These are phyloP conservation scores for Emys orbicularis DNA, from an alignment of 2,797 vertebrate species.

Conservation along the genomic window DNA sequence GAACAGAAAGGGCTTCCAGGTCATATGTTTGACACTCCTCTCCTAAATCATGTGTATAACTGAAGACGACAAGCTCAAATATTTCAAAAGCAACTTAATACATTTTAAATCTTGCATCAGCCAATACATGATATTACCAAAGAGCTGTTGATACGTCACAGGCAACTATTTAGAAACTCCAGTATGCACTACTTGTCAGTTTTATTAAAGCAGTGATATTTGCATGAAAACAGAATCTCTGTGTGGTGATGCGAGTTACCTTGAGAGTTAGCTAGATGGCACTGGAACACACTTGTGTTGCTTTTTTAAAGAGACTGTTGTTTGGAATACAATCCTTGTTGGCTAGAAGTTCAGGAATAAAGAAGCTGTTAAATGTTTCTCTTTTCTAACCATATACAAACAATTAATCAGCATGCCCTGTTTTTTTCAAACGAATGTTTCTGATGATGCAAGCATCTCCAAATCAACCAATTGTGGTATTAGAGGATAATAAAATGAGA, in stretches of 20 bases:
- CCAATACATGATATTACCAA: neutral
- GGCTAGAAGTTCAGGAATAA: constrained; percentile 19
- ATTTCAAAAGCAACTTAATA: constrained; percentile 16
- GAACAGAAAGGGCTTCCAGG: constrained; percentile 14
- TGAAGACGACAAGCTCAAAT: constrained; percentile 34
- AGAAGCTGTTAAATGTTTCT: neutral
- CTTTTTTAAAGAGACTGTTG: neutral
- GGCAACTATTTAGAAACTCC: neutral
- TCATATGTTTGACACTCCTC: constrained; percentile 53
- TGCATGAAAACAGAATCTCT: neutral
- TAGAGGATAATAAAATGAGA: neutral
- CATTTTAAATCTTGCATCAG: neutral
- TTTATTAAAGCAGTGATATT: neutral
- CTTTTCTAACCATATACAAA: neutral
- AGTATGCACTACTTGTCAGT: neutral
- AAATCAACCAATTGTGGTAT: neutral
- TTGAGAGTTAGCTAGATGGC: constrained; percentile 43
- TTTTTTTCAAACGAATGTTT: neutral
- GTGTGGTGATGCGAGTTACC: constrained; percentile 26
- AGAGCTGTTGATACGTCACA: neutral
- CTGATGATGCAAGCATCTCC: neutral
- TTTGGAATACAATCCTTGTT: neutral
- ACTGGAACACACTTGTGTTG: constrained; percentile 34
- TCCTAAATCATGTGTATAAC: neutral
- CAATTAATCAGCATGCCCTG: neutral